Evolutionary conservation across 2,888 invertebrate genomes (phyloP), one percentile per base, ranked within the genome.

Genomic region (Ferrisia virgata): DNA sequence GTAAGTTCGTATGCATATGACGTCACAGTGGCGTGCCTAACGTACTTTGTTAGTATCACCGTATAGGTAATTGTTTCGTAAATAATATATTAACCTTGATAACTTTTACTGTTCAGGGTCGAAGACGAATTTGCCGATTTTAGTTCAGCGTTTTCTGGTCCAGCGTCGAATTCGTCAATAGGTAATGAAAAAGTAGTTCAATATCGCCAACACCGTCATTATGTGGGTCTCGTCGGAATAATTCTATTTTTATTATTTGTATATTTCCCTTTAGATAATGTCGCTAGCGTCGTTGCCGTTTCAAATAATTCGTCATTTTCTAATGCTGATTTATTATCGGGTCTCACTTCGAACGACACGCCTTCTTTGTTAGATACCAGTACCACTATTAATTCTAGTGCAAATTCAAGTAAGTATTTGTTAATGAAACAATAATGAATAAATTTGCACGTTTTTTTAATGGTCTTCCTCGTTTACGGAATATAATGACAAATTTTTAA

Each of bases 81-180:
- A 39, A 13, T 69, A 58, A 33, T 84, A 33, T 53, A 76, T 25
- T 43, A 43, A 40, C 47, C 43, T 82, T n/a, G 47, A 43, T 28
- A 76, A 28, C 39, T 47, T n/a, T 43, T 78, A 53, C 33, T 25
- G 4, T 72, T 72, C 79, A 83, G 83, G 43, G 47, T 40, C 39
- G 83, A 83, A 40, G 94, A 93, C 86, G 94, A 93, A 86, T 96
- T 96, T 89, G 96, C 95, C 0, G 96, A 95, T 89, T 95, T 96
- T 88, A 91, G 91, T 85, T 92, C 92, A 72, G 94, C 94, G 9
- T 95, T 95, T 89, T 88, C 87, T 47, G 85, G 82, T 31, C 82
- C 85, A 4, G 25, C 79, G 28, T 84, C 85, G 6, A 69, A 83
- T 82, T 84, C 84, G 11, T 36, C 78, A 2, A 3, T 18, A 84